These are phyloP conservation scores for Epicauta chinensis DNA, from an alignment of 1,140 invertebrate species.

Conservation along the genomic window DNA sequence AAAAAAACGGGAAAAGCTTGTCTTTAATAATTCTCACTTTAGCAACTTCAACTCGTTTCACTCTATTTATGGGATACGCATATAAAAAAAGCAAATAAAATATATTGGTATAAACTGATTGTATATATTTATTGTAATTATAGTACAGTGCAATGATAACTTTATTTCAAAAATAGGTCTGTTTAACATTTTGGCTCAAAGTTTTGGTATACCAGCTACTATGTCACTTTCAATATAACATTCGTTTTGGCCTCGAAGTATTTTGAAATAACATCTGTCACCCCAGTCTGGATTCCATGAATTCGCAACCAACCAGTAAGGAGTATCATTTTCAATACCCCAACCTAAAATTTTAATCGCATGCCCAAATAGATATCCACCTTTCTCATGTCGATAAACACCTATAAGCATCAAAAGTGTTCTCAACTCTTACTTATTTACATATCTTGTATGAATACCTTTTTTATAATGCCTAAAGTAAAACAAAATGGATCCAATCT, in stretches of 20 bases:
- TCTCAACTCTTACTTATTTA: slow-evolving; percentile 6
- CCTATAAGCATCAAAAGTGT: slow-evolving; percentile 58
- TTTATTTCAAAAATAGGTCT: no score
- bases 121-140: no score
- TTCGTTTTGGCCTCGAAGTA: slow-evolving; percentile 77
- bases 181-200: no score
- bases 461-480: no score
- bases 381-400: slow-evolving; percentile 76
- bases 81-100: no score
- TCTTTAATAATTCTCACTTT: no score
- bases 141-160: no score
- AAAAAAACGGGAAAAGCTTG: no score
- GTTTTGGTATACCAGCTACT: slow-evolving; percentile 64
- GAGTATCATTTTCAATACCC: slow-evolving; percentile 69
- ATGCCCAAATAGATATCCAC: slow-evolving; percentile 74
- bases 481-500: no score
- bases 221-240: slow-evolving; percentile 81
- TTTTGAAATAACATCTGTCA: slow-evolving; percentile 81
- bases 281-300: slow-evolving; percentile 93
- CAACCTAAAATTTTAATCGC: slow-evolving; percentile 85
- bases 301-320: slow-evolving; percentile 83
- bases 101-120: no score
- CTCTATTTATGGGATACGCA: no score
- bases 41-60: no score
- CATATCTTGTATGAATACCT: slow-evolving; percentile 45